Conservation (phyloP, 2,797 vertebrate genomes). For the Crocodylus rhombifer region DNA sequence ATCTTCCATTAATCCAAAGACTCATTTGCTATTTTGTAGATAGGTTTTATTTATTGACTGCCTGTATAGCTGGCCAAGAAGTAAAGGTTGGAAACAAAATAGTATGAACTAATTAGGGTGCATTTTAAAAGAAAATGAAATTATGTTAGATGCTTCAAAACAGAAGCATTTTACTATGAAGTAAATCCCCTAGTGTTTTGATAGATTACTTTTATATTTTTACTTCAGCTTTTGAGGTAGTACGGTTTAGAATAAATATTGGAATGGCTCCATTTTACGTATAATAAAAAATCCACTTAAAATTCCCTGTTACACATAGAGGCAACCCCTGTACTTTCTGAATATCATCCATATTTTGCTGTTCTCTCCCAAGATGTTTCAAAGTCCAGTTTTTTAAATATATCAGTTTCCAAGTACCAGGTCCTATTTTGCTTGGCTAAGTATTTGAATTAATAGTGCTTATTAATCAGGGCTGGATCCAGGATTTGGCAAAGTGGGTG, state of each 20-base stretch:
- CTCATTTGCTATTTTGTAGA: not conserved
- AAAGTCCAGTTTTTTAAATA: not conserved
- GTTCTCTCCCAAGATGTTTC: not conserved
- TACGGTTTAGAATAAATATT: constrained; percentile 69
- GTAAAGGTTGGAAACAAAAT: constrained; percentile 44
- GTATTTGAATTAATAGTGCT: constrained; percentile 52
- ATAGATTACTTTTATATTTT: constrained; percentile 58
- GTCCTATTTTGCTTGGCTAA: not conserved
- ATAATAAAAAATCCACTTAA: constrained; percentile 1
- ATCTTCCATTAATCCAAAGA: not conserved
- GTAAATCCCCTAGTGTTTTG: constrained; percentile 62
- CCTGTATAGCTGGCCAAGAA: constrained; percentile 32
- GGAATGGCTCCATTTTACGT: constrained; percentile 24
- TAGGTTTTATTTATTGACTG: constrained; percentile 46
- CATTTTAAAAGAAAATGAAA: constrained; percentile 4
- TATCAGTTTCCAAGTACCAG: not conserved
- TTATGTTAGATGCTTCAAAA: constrained; percentile 42
- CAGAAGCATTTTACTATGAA: constrained; percentile 42
- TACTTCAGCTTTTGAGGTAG: constrained; percentile 62
- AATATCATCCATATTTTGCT: not conserved
- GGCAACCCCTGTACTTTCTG: not conserved
- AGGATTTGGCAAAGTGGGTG: no score
- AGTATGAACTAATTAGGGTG: constrained; percentile 19
- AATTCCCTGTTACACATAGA: not conserved
- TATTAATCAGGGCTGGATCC: constrained; percentile 12